Conservation (phyloP, 2,888 invertebrate genomes). For the Pasiphila rectangulata region DNA sequence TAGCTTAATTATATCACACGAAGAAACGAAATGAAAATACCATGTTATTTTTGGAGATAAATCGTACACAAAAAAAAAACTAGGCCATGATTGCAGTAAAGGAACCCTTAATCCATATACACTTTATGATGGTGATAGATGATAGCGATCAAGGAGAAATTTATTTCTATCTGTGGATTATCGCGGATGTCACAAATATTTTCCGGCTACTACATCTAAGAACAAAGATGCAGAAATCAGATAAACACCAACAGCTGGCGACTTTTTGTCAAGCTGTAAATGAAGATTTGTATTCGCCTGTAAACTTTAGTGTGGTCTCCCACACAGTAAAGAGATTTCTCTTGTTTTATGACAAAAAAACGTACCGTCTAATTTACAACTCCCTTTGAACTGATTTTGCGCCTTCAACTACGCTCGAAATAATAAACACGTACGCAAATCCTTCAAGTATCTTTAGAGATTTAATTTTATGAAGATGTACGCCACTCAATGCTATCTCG, state of each 20-base stretch:
- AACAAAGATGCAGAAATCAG: slow-evolving; percentile 43
- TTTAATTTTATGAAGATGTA: slow-evolving; percentile 54
- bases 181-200: slow-evolving; percentile 25
- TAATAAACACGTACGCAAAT: slow-evolving; percentile 46
- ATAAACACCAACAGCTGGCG: slow-evolving; percentile 60
- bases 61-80: background rate
- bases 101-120: background rate
- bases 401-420: slow-evolving; percentile 49
- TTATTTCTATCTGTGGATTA: slow-evolving; percentile 22
- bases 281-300: slow-evolving; percentile 70
- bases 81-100: background rate
- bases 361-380: slow-evolving; percentile 55
- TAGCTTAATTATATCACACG: too few species aligned
- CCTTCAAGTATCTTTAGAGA: slow-evolving; percentile 39
- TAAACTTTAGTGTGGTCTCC: slow-evolving; percentile 58
- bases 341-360: slow-evolving; percentile 48
- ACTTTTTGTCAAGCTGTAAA: slow-evolving; percentile 70
- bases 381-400: slow-evolving; percentile 62
- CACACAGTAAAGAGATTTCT: slow-evolving; percentile 55
- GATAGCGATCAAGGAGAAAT: slow-evolving; percentile 13
- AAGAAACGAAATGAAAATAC: too few species aligned
- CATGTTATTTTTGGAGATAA: too few species aligned
- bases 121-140: slow-evolving; percentile 16
- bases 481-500: slow-evolving; percentile 42
- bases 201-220: slow-evolving; percentile 27